Conservation (phyloP, 2,888 invertebrate genomes). For the Aphrophora alni region DNA sequence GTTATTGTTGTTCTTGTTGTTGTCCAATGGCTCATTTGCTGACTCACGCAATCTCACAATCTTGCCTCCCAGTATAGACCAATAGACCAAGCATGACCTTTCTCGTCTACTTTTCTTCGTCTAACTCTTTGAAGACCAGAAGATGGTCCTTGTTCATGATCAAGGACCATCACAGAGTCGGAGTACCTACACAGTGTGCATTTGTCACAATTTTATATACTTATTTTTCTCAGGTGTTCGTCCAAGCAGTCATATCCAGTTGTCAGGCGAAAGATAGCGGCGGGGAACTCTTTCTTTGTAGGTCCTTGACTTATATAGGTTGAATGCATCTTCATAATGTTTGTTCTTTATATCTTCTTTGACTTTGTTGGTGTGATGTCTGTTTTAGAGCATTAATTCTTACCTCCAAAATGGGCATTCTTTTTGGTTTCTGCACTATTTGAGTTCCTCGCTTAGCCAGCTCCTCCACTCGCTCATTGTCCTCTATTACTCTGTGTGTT, state of each 20-base stretch:
- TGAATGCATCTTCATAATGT: background rate
- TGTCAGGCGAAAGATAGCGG: background rate
- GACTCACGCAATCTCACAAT: too few relatives aligned
- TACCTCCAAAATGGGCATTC: background rate
- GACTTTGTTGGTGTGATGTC: background rate
- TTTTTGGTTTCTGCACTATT: background rate
- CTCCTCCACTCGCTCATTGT: background rate
- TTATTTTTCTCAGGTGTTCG: background rate
- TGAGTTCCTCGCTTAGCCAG: background rate
- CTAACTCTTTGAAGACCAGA: too few relatives aligned
- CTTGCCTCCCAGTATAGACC: too few relatives aligned
- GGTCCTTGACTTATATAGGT: background rate
- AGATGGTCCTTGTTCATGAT: background rate
- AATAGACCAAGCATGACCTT: too few relatives aligned
- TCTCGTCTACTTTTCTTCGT: too few relatives aligned
- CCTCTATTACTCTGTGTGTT: background rate
- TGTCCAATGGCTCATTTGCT: too few relatives aligned
- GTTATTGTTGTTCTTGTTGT: too few relatives aligned
- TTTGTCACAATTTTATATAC: background rate
- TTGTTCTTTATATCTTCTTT: background rate
- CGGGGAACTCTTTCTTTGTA: background rate
- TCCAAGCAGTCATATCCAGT: background rate
- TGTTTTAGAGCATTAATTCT: background rate
- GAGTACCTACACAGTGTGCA: background rate
- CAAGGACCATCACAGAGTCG: too few relatives aligned